Evolutionary conservation across 2,888 invertebrate species (phyloP), one percentile per base, ranked within the genome.

Genomic region (Teleiodes luculella): DNA sequence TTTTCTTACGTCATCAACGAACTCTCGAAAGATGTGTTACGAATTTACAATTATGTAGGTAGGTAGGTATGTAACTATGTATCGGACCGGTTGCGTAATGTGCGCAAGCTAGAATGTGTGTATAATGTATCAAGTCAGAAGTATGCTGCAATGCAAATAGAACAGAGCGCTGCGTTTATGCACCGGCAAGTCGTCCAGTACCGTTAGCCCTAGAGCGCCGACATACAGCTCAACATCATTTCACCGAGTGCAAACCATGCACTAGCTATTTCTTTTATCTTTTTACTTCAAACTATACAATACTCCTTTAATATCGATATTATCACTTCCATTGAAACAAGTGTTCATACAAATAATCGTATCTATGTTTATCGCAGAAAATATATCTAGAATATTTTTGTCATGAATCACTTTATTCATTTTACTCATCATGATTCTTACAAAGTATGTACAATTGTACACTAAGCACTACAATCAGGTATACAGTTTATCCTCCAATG

Each of bases 71-170:
- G 16, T 39, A 39, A 7, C 20, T 51, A 54, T 35, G 8, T 41
- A 49, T 10, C 28, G 43, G 37, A 37, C 33, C 10, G 39, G 46
- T 56, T 52, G 54, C 54, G 55, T 53, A 55, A 55, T 55, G 54
- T 28, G 50, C 41, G 30, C 50, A 53, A 53, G 33, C 36, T 52
- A 36, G 56, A 56, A 57, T 61, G 62, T 59, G 59, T 61, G 55
- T 63, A 64, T 63, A 66, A 62, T 62, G 68, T 72, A 75, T 73
- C 68, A 66, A 63, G 67, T 68, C 69, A 68, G 68, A 68, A 70
- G 68, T 71, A 72, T 68, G 70, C 66, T 71, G 72, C 69, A 78
- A 68, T 76, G 74, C 74, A 78, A 79, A 80, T 78, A 80, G 74
- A 77, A 74, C 70, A 70, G 67, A 65, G 66, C 65, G 36, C 64